A percentile compares a stretch with the other conserved stretches of the same genome.
Conservation (phyloP, 2,113 vertebrate genomes). For the Hipposideros armiger region DNA sequence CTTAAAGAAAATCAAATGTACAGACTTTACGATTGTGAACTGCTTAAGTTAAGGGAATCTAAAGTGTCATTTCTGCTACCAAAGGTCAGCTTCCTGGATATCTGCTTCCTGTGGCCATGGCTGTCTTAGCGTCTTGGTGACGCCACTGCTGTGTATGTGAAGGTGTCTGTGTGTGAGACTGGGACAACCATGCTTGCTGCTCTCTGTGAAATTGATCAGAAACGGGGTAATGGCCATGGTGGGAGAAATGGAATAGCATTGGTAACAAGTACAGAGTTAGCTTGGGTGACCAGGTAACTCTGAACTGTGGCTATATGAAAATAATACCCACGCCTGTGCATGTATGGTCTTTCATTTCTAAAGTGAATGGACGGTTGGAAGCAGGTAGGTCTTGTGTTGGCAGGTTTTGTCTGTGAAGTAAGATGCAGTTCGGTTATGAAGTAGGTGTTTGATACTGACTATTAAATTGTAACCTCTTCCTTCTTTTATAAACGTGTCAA, state of each 20-base stretch:
- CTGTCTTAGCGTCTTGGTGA: not conserved
- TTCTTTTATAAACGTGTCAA: not conserved
- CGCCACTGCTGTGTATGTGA: not conserved
- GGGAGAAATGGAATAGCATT: not conserved
- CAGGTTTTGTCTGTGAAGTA: not conserved
- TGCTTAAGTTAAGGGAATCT: not conserved
- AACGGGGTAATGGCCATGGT: accelerated
- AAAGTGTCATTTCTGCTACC: not conserved
- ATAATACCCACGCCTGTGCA: not conserved
- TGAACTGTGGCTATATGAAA: not conserved
- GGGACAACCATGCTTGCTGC: not conserved
- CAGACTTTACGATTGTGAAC: not conserved
- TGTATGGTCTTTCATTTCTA: not conserved
- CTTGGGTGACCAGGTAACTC: not conserved
- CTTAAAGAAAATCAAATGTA: not conserved
- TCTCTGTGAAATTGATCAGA: not conserved
- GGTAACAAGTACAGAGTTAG: not conserved
- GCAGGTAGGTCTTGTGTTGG: not conserved
- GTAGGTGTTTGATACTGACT: not conserved
- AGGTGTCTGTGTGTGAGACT: not conserved
- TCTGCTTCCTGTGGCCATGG: not conserved
- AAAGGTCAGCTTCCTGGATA: not conserved
- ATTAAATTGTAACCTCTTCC: not conserved
- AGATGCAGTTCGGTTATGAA: not conserved
- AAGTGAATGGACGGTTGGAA: not conserved